Base-by-base conservation (phyloP, 2,888 invertebrate species). In the Branchipolynoe longqiensis region DNA sequence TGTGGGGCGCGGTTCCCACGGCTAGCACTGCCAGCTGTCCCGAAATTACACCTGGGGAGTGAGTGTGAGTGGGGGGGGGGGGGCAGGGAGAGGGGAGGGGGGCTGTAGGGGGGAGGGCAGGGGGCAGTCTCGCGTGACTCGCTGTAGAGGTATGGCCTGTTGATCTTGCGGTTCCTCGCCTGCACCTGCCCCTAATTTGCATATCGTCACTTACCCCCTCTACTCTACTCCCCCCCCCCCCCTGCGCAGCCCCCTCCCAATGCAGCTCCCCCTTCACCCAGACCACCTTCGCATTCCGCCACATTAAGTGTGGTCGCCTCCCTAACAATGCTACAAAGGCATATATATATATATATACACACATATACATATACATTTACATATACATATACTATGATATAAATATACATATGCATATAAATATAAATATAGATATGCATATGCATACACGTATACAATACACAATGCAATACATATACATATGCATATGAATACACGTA, bases 101-200 rank as follows among this genome's bases (percentile, higher is more conserved):
- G 58, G 12, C 4, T 8, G 58, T 4, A 25, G 4, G 58, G 36
- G 69, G 69, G 69, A 38, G 36, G 36, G 69, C 22, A 3, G 69
- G 69, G 22, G 14, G 69, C 69, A 69, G 69, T 12, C 1, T 69
- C 1, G 36, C 69, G 69, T 69, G 69, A 69, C 69, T 14, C 8
- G 33, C 36, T 69, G 69, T 69, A 69, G 33, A 69, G 69, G 69
- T 69, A 69, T 69, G 69, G 36, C 69, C 69, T 69, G 69, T 31
- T 69, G 69, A 69, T 69, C 69, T 69, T 69, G 69, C 69, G 69
- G 69, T 69, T 69, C 69, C 69, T 69, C 69, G 38, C 69, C n/a
- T 69, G 69, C 69, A 69, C 69, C 69, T 69, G 69, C 69, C 69
- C 36, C 69, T 69, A 33, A 69, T 69, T 69, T 69, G 69, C 69